These are phyloP conservation scores for Flabesymbios commensalis DNA, from an alignment of 2,888 invertebrate species.

Conservation along the genomic window DNA sequence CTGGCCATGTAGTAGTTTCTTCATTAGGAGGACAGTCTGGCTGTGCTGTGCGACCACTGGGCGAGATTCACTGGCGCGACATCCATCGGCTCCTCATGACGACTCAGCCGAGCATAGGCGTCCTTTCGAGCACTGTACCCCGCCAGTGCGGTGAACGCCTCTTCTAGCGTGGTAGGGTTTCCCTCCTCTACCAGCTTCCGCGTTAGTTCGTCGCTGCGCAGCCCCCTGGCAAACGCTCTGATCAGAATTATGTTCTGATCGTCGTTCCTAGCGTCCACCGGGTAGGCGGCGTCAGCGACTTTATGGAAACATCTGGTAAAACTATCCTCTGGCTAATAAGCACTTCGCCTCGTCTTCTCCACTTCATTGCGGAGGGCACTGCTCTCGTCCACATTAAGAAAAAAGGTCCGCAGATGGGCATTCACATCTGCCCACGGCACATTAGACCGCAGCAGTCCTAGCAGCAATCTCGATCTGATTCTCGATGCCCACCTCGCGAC, in stretches of 20 bases:
- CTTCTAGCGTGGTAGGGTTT: background rate
- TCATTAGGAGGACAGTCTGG: no score
- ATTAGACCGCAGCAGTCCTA: background rate
- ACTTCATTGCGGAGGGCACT: constrained; percentile 1
- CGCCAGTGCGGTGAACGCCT: background rate
- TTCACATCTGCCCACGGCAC: constrained; percentile 2
- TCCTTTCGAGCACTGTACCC: background rate
- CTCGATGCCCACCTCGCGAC: no score
- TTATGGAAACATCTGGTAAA: background rate
- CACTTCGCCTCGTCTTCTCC: background rate
- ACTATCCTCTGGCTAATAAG: background rate
- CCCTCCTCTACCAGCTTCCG: constrained; percentile 1
- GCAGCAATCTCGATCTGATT: no score
- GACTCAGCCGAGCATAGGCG: constrained; percentile 1
- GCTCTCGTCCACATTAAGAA: constrained; percentile 5
- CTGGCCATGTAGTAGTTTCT: no score
- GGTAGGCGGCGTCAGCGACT: constrained; percentile 11
- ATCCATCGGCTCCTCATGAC: no score
- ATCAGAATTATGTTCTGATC: constrained; percentile 6
- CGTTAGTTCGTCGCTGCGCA: background rate
- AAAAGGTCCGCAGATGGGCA: background rate
- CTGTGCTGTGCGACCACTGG: no score
- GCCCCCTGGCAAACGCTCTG: background rate
- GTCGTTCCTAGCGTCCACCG: background rate
- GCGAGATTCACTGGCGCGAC: no score